These are phyloP conservation scores for Brachionus rotundiformis DNA, from an alignment of 1,140 invertebrate species.

Conservation along the genomic window DNA sequence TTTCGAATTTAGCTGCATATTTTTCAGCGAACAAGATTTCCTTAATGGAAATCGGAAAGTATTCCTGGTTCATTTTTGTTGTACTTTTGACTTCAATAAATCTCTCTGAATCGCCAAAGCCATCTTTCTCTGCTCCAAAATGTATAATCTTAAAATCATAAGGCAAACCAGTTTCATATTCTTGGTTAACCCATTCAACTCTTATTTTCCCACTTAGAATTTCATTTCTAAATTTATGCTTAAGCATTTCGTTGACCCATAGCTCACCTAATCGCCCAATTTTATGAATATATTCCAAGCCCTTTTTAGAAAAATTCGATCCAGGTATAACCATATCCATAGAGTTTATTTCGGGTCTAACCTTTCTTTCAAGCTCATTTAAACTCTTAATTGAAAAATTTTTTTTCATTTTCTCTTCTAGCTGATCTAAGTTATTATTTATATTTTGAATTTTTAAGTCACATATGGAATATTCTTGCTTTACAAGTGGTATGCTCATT, in stretches of 20 bases:
- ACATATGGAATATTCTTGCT: neutral
- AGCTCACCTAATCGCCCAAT: neutral
- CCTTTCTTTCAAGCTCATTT: neutral
- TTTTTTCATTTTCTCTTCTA: conserved; percentile 35
- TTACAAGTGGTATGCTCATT: neutral
- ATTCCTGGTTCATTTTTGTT: conserved; percentile 7
- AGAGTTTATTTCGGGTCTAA: neutral
- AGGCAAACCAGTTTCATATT: conserved; percentile 7
- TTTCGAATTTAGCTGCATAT: neutral
- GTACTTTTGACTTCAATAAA: conserved; percentile 50
- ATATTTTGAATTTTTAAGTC: neutral
- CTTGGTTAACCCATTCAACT: conserved; percentile 32
- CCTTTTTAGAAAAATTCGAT: conserved; percentile 6
- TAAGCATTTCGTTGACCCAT: conserved; percentile 30
- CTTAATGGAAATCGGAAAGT: conserved; percentile 2
- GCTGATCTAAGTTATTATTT: neutral
- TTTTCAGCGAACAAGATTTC: conserved; percentile 24
- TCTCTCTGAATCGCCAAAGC: conserved; percentile 22
- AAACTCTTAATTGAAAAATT: conserved; percentile 18
- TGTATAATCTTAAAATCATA: conserved; percentile 37
- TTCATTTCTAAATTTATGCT: conserved; percentile 35
- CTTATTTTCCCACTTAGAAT: neutral
- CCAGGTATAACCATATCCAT: neutral
- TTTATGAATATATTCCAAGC: neutral
- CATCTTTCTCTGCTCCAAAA: neutral